Evolutionary conservation across 2,888 invertebrate species (phyloP).

Genomic region (Drosophila hamatofila): DNA sequence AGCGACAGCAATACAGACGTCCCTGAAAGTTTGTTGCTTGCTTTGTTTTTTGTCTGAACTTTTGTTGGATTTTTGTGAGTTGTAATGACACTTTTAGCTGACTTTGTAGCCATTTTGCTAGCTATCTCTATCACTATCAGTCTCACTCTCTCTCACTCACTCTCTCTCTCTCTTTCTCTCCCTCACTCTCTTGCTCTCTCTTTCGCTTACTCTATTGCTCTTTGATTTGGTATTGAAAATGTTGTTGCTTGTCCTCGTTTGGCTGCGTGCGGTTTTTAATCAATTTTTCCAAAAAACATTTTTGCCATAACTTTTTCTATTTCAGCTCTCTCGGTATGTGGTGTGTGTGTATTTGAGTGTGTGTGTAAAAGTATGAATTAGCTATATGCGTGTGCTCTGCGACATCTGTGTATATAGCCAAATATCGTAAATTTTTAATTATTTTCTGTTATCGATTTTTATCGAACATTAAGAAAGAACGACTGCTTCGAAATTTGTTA

Average conservation of each 20-base stretch:
- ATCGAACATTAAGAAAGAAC: too few relatives aligned
- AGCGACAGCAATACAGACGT: slow-evolving; percentile 57
- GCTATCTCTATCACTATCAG: slow-evolving; percentile 23
- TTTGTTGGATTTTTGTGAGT: slow-evolving; percentile 68
- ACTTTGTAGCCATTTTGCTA: slow-evolving; percentile 78
- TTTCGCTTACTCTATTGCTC: not conserved
- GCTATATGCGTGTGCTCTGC: not conserved
- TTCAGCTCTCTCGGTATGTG: slow-evolving; percentile 6
- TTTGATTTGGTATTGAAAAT: slow-evolving; percentile 66
- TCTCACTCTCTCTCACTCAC: not conserved
- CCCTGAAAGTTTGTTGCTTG: slow-evolving; percentile 68
- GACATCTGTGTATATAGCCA: not conserved
- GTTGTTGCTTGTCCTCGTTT: slow-evolving; percentile 31
- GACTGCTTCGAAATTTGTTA: too few relatives aligned
- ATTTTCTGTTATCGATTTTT: too few relatives aligned
- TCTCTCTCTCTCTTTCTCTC: not conserved
- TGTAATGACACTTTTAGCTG: slow-evolving; percentile 82
- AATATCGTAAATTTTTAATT: too few relatives aligned
- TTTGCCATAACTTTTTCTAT: slow-evolving; percentile 42
- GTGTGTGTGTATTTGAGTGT: slow-evolving; percentile 14
- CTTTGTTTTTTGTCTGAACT: slow-evolving; percentile 45
- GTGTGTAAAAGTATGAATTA: not conserved
- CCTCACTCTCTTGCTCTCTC: too few relatives aligned
- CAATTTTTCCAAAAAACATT: slow-evolving; percentile 67
- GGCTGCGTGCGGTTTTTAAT: slow-evolving; percentile 71